phyloP scores from a whole-genome alignment of 2,113 vertebrate species.

The Eptesicus fuscus region DNA sequence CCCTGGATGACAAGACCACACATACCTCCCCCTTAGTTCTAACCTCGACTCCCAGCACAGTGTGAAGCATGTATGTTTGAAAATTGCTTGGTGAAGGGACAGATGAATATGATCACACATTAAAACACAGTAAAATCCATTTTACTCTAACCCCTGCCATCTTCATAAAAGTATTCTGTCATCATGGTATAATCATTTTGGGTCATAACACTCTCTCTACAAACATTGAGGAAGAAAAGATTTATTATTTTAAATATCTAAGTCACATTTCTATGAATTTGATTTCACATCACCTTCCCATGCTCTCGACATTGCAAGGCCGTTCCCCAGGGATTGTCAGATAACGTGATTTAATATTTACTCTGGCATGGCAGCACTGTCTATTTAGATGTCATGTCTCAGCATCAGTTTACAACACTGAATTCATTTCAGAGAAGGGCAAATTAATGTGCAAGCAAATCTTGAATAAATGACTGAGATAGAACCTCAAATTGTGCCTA shows the following conservation, averaged over 20 bases:
- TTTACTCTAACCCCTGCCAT: not conserved
- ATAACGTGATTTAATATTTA: constrained; percentile 59
- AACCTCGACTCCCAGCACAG: not conserved
- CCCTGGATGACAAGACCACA: not conserved
- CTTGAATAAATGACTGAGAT: not conserved
- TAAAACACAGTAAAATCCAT: not conserved
- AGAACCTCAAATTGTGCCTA: not conserved
- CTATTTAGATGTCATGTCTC: constrained; percentile 58
- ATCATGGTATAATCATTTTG: constrained; percentile 36
- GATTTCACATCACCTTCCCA: constrained; percentile 45
- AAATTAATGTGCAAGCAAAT: constrained; percentile 47
- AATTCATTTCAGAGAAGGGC: constrained; percentile 41
- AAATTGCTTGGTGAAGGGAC: not conserved
- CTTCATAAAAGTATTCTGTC: not conserved
- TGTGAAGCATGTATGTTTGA: not conserved
- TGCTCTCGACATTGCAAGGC: constrained; percentile 52
- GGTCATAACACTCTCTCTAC: not conserved
- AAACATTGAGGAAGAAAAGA: constrained; percentile 3
- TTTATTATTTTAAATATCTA: not conserved
- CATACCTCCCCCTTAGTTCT: not conserved
- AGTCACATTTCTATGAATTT: constrained; percentile 31
- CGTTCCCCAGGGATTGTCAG: constrained; percentile 34
- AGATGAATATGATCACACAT: not conserved
- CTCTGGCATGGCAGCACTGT: constrained; percentile 26
- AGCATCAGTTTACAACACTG: constrained; percentile 46